Percentiles rank a stretch among this genome's conserved stretches.
These are phyloP conservation scores for Halictus quadricinctus DNA, from an alignment of 2,888 invertebrate species.

Conservation along the genomic window DNA sequence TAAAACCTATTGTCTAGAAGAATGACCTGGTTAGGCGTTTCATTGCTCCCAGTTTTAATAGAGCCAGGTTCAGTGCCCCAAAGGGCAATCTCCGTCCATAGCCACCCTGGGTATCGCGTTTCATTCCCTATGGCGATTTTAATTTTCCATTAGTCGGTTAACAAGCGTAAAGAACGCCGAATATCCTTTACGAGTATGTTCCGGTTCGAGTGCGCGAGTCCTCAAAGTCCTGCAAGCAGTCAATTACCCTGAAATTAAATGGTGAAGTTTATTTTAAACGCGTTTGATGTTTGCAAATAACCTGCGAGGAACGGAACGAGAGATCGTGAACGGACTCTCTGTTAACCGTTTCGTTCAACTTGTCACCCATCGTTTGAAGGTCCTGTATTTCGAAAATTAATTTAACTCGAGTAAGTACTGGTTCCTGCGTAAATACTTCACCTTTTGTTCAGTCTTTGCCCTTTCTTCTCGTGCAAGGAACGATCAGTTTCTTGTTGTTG, in stretches of 20 bases:
- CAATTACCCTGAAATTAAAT: conserved; percentile 4
- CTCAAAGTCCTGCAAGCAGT: neutral
- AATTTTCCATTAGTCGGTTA: neutral
- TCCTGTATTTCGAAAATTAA: neutral
- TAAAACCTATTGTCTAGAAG: neutral
- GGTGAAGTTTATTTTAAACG: neutral
- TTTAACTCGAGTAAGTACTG: neutral
- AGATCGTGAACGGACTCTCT: neutral
- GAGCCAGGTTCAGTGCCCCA: neutral
- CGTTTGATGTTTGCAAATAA: neutral
- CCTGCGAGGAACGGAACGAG: neutral
- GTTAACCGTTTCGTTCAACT: neutral
- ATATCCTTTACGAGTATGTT: neutral
- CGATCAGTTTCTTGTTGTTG: neutral
- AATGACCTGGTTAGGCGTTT: neutral
- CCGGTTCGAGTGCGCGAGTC: neutral
- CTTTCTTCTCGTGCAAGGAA: neutral
- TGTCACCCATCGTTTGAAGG: neutral
- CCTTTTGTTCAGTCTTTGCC: neutral
- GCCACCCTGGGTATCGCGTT: neutral
- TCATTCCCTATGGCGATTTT: neutral
- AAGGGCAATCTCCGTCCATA: neutral
- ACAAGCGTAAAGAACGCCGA: neutral
- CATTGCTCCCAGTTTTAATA: conserved; percentile 1
- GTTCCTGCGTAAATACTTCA: neutral